Conservation (phyloP, 2,113 vertebrate genomes). For the Conger conger region DNA sequence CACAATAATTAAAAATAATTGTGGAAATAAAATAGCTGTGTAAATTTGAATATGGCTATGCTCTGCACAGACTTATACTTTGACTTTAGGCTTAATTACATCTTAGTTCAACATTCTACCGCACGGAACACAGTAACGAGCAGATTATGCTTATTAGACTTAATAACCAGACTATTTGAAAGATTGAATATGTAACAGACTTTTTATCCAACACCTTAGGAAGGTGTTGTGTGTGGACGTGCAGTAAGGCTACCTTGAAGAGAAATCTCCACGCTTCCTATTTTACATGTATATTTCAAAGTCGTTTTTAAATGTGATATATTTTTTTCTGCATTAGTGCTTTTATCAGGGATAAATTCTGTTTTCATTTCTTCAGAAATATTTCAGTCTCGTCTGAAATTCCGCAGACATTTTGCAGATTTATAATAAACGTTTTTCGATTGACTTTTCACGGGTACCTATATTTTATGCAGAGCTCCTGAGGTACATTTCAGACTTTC, state of each 20-base stretch:
- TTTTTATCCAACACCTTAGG: not conserved
- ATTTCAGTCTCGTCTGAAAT: conserved; percentile 54
- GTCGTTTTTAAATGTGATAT: conserved; percentile 68
- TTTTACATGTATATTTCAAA: conserved; percentile 75
- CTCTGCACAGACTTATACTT: not conserved
- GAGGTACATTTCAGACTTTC: not conserved
- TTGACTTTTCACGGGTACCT: conserved; percentile 40
- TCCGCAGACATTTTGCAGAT: conserved; percentile 52
- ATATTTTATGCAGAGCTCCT: conserved; percentile 25
- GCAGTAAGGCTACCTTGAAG: not conserved
- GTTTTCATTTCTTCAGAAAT: conserved; percentile 57
- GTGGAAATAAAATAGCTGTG: not conserved
- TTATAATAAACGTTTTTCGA: conserved; percentile 54
- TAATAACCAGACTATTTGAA: not conserved
- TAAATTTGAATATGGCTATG: not conserved
- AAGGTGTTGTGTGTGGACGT: not conserved
- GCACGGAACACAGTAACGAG: not conserved
- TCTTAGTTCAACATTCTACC: not conserved
- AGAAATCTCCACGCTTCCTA: conserved; percentile 50
- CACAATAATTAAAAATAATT: not conserved
- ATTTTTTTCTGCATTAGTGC: conserved; percentile 53
- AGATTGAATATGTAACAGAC: not conserved
- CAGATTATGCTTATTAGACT: not conserved
- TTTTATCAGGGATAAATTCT: conserved; percentile 64
- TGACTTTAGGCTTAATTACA: not conserved